phyloP scores from a whole-genome alignment of 1,140 invertebrate species.

The Drosophila gunungcola region DNA sequence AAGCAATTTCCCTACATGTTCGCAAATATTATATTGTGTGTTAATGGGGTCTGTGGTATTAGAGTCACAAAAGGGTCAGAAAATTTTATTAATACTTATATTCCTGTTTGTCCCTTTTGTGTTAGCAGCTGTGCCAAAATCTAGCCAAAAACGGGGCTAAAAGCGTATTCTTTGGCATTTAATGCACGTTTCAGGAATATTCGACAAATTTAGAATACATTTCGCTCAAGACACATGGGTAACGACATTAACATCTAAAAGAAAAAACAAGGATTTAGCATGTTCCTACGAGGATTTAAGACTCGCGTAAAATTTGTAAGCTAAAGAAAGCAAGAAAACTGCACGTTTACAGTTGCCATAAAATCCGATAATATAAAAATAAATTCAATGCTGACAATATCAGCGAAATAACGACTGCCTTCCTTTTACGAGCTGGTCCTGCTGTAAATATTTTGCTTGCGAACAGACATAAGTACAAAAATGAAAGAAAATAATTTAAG shows the following conservation, averaged over 20 bases:
- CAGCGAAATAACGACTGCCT: constrained; percentile 1
- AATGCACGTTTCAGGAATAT: constrained; percentile 50
- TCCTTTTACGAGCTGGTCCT: constrained; percentile 31
- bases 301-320: constrained; percentile 5
- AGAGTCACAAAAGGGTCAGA: neutral
- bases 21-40: neutral
- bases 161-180: constrained; percentile 16
- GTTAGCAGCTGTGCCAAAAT: constrained; percentile 9
- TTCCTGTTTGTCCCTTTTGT: neutral
- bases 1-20: neutral
- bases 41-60: constrained; percentile 1
- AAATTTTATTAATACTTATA: constrained; percentile 4
- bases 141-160: constrained; percentile 1
- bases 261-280: constrained; percentile 17
- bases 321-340: constrained; percentile 1
- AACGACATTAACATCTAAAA: constrained; percentile 29
- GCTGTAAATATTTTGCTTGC: constrained; percentile 9
- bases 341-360: constrained; percentile 44
- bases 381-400: constrained; percentile 37
- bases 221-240: constrained; percentile 14
- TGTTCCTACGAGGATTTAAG: constrained; percentile 27
- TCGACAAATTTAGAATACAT: constrained; percentile 23
- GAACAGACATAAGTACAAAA: constrained; percentile 1
- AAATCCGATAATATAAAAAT: constrained; percentile 58
- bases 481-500: constrained; percentile 10